Evolutionary conservation across 1,140 invertebrate species (phyloP).

Genomic region (Zaprionus lachaisei): DNA sequence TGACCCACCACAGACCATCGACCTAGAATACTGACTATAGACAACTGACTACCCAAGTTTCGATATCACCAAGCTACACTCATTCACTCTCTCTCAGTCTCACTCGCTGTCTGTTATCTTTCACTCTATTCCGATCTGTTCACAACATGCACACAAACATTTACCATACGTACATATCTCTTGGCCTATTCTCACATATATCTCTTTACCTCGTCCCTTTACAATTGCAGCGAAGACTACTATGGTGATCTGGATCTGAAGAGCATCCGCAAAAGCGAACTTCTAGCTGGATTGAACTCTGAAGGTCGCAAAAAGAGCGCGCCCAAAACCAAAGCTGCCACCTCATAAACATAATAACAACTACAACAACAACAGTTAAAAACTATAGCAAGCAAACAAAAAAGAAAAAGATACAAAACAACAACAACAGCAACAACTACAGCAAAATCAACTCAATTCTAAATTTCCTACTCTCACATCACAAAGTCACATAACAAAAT

Average conservation of each 20-base stretch:
- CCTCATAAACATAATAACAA: conserved; percentile 80
- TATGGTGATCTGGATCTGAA: conserved; percentile 97
- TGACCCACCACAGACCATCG: conserved; percentile 7
- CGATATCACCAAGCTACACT: background rate
- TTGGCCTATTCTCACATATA: conserved; percentile 77
- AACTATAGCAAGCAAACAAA: conserved; percentile 60
- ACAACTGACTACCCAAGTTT: background rate
- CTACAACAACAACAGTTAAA: conserved; percentile 52
- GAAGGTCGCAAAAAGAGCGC: conserved; percentile 85
- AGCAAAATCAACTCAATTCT: conserved; percentile 59
- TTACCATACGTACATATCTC: conserved; percentile 61
- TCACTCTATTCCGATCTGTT: conserved; percentile 17
- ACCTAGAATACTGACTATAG: background rate
- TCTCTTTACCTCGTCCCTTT: conserved; percentile 82
- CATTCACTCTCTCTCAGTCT: conserved; percentile 12
- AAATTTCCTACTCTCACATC: conserved; percentile 57
- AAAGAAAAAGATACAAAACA: conserved; percentile 32
- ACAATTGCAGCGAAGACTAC: conserved; percentile 95
- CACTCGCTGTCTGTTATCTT: conserved; percentile 11
- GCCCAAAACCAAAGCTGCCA: conserved; percentile 83
- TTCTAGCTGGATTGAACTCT: conserved; percentile 91
- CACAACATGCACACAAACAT: conserved; percentile 41
- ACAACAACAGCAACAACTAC: conserved; percentile 38
- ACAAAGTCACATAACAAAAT: conserved; percentile 55
- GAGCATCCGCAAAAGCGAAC: conserved; percentile 95